Evolutionary conservation across 1,140 invertebrate species (phyloP).

Genomic region (Drosophila punjabiensis): DNA sequence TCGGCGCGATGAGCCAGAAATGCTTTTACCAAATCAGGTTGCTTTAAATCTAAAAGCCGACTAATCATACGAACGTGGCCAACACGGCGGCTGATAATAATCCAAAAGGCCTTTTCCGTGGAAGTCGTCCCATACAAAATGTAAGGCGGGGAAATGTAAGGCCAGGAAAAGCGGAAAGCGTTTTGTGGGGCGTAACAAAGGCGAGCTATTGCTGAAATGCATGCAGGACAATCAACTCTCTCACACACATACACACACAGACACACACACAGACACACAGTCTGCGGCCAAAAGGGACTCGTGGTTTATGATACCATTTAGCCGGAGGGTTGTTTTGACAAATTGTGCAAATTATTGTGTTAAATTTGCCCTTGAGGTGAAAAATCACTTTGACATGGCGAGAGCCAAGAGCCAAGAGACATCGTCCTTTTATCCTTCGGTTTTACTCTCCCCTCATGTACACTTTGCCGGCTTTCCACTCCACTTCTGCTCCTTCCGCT

Average conservation of each 20-base stretch:
- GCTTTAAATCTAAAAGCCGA: slow-evolving; percentile 24
- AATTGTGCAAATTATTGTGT: slow-evolving; percentile 85
- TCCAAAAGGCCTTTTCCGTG: slow-evolving; percentile 31
- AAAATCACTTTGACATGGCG: slow-evolving; percentile 81
- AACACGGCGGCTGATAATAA: slow-evolving; percentile 28
- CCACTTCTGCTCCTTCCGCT: neutral
- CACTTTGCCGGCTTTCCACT: neutral
- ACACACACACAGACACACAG: slow-evolving; percentile 2
- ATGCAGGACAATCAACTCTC: slow-evolving; percentile 71
- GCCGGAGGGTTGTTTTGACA: slow-evolving; percentile 83
- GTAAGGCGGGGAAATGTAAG: neutral
- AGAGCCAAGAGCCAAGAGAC: slow-evolving; percentile 31
- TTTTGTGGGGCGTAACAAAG: slow-evolving; percentile 54
- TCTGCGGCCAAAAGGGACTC: slow-evolving; percentile 24
- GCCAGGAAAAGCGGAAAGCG: slow-evolving; percentile 25
- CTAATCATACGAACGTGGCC: slow-evolving; percentile 34
- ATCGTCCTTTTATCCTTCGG: slow-evolving; percentile 37
- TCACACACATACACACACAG: slow-evolving; percentile 14
- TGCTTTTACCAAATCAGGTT: slow-evolving; percentile 11
- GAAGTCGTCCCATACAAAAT: slow-evolving; percentile 32
- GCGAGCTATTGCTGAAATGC: slow-evolving; percentile 49
- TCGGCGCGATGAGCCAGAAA: neutral
- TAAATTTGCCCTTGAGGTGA: slow-evolving; percentile 84
- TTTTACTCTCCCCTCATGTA: neutral
- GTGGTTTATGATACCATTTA: slow-evolving; percentile 79